Percentiles rank a stretch among this genome's conserved stretches.
These are phyloP conservation scores for Heliconius hortense DNA, from an alignment of 2,888 invertebrate genomes.

Conservation along the genomic window DNA sequence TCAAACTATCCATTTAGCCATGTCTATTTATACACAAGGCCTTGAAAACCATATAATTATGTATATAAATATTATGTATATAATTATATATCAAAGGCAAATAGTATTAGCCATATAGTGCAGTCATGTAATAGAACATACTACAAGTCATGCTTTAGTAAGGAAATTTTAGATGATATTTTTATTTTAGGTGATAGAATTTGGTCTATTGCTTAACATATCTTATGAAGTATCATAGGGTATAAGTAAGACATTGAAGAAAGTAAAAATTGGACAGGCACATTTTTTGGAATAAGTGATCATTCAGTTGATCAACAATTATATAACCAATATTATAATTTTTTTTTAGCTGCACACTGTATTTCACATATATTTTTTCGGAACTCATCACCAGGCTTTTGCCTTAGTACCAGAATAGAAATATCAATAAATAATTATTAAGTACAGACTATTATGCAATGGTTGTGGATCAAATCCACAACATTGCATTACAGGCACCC, in stretches of 20 bases:
- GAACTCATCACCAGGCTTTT: neutral
- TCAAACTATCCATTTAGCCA: neutral
- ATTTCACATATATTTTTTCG: neutral
- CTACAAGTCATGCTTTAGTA: neutral
- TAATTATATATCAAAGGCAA: neutral
- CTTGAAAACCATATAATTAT: neutral
- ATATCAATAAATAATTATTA: neutral
- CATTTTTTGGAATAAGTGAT: too few species aligned
- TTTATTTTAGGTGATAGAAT: neutral
- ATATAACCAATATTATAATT: neutral
- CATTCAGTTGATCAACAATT: too few species aligned
- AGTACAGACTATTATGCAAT: too few species aligned
- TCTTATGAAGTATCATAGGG: neutral
- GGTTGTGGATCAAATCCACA: too few species aligned
- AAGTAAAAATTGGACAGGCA: too few species aligned
- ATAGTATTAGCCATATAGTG: neutral
- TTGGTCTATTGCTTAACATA: neutral
- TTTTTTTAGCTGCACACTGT: neutral
- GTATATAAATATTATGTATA: neutral
- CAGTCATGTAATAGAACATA: neutral
- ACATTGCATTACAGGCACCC: too few species aligned
- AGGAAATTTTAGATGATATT: neutral
- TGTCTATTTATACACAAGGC: neutral
- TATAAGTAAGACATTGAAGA: too few species aligned
- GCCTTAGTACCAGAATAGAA: neutral